phyloP scores from a whole-genome alignment of 2,888 invertebrate species.

The Galerucella pusilla region DNA sequence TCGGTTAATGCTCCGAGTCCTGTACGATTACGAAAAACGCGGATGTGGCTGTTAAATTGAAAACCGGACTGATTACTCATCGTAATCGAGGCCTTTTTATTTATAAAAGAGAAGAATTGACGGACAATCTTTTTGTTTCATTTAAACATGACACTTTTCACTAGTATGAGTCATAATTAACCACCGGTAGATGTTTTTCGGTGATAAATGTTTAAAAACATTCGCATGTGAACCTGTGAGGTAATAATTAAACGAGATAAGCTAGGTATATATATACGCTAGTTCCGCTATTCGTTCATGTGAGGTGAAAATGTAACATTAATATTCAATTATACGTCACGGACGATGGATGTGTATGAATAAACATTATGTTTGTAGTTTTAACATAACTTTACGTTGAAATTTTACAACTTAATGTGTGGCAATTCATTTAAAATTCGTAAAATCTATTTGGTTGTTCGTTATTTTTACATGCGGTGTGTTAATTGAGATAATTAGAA shows the following conservation, averaged over 20 bases:
- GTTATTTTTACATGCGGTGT: background rate
- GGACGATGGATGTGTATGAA: slow-evolving; percentile 7
- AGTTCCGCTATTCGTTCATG: slow-evolving; percentile 3
- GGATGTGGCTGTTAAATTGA: too few species aligned
- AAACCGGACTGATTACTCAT: too few species aligned
- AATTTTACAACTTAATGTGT: background rate
- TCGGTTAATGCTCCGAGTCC: too few species aligned
- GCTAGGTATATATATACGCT: background rate
- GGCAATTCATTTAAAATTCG: background rate
- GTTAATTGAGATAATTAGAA: background rate
- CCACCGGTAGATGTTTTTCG: background rate
- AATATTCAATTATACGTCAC: slow-evolving; percentile 12
- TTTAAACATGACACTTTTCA: too few species aligned
- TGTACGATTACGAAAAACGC: too few species aligned
- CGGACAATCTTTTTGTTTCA: too few species aligned
- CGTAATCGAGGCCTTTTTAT: too few species aligned
- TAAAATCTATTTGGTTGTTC: background rate
- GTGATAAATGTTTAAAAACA: background rate
- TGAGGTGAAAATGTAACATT: slow-evolving; percentile 9
- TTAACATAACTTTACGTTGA: background rate
- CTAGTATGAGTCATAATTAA: too few species aligned
- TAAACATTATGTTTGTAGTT: slow-evolving; percentile 7
- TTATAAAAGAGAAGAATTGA: too few species aligned
- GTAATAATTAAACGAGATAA: slow-evolving; percentile 1
- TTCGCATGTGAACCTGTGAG: background rate